Evolutionary conservation across 2,888 invertebrate species (phyloP), one percentile per base, ranked within the genome.

Genomic region (Andrena marginata): DNA sequence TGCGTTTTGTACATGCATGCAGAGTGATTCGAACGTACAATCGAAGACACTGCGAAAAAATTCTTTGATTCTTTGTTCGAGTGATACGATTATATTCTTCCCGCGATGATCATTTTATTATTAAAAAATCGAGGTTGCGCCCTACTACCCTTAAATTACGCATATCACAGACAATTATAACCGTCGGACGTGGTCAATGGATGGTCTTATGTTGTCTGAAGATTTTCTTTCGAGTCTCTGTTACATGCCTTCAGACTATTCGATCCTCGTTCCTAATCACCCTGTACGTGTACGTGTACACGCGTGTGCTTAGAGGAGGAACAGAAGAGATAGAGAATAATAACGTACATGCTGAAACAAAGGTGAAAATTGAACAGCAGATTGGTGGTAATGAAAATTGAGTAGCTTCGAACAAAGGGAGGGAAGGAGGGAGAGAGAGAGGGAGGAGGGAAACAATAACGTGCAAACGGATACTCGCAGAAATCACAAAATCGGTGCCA

Each of bases 401-500:
- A 54, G 64, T 35, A 6, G 6, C 29, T 23, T 48, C 35, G n/a
- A 33, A 26, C 26, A 33, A 26, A 33, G 33, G 5, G 31, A 3
- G 48, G 29, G 13, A 49, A 63, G 1, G 62, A 16, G 20, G 10
- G 29, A 8, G 23, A 49, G 23, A 49, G 23, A 48, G 64, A 70
- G 49, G 16, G 59, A 60, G 59, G 63, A 72, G 35, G 29, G 23
- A 5, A 63, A 42, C 42, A 42, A 42, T 42, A 42, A 13, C 10
- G 42, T 5, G 63, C 20, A 33, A 48, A 49, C 35, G 31, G 10
- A 59, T 75, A 68, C 33, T 68, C 31, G 74, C 54, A 56, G 56
- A 64, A 20, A 69, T 54, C 67, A 60, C 71, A 73, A 80, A 82
- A 67, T 82, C 80, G 82, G 87, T 87, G 87, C 85, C 87, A 87